Evolutionary conservation across 1,140 invertebrate genomes (phyloP), one percentile per base, ranked within the genome.

Genomic region (Drosophila mojavensis): DNA sequence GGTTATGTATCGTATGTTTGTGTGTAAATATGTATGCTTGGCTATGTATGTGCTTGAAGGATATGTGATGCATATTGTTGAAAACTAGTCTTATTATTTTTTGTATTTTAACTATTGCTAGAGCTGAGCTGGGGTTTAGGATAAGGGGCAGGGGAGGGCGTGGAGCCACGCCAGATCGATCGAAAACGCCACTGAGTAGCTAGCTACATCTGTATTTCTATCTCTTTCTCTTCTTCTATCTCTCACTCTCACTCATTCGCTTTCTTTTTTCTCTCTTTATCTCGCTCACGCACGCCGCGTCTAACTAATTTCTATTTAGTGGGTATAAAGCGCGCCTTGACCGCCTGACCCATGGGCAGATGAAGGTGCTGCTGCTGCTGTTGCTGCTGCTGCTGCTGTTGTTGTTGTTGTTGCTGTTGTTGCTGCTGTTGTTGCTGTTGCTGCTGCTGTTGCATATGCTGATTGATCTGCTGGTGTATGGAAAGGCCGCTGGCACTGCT

Each of bases 271-370:
- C 47, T 28, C 39, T 64, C 43, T 62, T 17, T 39, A 11, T 30
- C 36, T 62, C 50, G 17, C n/a, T 60, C 33, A 33, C 30, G 28
- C 33, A 41, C 9, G 24, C 26, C 50, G 39, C 33, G 13, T 36
- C 45, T 53, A 24, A 50, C 47, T 48, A 61, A 64, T 17, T 61
- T 54, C 69, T 91, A 91, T 81, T 91, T 91, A 63, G 85, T 91
- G 80, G 86, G 91, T 91, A 92, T 91, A 36, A 86, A 92, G 48
- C 91, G 91, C 65, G 85, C 79, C 69, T 92, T 92, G 54, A 91
- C 79, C 68, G 84, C 73, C 58, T 91, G 84, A 9, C 85, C 89
- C 71, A 89, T 86, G 11, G 83, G 72, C 70, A 86, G 45, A 64
- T 81, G 81, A n/a, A 86, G 75, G 58, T 85, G 81, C 55, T 83